Evolutionary conservation across 2,888 invertebrate species (phyloP), one percentile per base, ranked within the genome.

Genomic region (Cataglyphis albicans): DNA sequence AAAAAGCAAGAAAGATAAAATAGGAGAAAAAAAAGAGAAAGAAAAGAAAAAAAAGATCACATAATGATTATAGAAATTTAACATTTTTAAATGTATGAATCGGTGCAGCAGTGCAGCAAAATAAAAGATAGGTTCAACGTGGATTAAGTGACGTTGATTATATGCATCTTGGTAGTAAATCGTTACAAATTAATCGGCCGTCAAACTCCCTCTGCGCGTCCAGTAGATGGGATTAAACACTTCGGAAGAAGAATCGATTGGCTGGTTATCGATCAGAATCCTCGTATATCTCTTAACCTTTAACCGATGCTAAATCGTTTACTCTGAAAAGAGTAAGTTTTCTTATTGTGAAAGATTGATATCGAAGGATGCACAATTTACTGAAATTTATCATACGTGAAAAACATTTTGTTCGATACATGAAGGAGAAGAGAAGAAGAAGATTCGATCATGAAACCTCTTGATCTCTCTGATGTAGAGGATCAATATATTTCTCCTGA

Each of bases 101-200:
- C 72, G 32, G 10, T 41, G 21, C 68, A 76, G 35, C 52, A 12
- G 18, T 25, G 75, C 25, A 25, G 32, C 44, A 15, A 59, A 73
- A 59, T 73, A 67, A 78, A 82, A 70, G 86, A 81, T 84, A 88
- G 84, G 86, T 76, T 74, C 81, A 89, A 89, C 88, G 83, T 87
- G 87, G 88, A 91, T 91, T 88, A 76, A 87, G 84, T 70, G 84
- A 82, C 41, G 85, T 81, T 89, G 89, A 82, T 90, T 89, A 88
- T 68, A 74, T 81, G 89, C 73, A 86, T 83, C 81, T 83, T 68
- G 73, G 83, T 89, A 83, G 87, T 89, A 88, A 90, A 90, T 91
- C 87, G 81, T 80, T 91, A 89, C 85, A 85, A 82, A 87, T 84
- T 87, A 84, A 84, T 86, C 84, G 85, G 65, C 78, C 75, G 55